Base-by-base conservation (phyloP, 1,140 invertebrate species). In the Stenopsyche tienmushanensis region DNA sequence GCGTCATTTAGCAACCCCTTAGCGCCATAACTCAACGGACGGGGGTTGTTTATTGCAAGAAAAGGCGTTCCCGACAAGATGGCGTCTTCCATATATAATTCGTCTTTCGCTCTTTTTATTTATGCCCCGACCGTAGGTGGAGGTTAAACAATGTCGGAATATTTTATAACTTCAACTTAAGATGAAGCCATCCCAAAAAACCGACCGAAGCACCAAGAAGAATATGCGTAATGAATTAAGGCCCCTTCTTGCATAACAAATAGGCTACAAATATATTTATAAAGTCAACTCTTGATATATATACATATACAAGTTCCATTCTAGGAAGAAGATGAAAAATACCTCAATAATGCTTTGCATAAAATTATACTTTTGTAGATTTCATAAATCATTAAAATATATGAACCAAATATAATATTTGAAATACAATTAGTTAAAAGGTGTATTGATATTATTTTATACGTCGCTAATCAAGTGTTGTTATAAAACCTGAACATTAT, bases 51-150 rank as follows among this genome's bases (percentile, higher is more conserved):
- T 65, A 65, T 65, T 65, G 15, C 53, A 21, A 24, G 53, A 42
- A 45, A 50, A 65, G 49, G 55, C 44, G 53, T 50, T 24, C 25
- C 42, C 41, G 63, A 65, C 54, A 65, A 65, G 54, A 65, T 65
- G 63, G 63, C 63, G 63, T 65, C 57, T 47, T 60, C 17, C 57
- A 41, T 47, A 21, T 23, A 60, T 42, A 57, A 13, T 47, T 47
- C 44, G 44, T 47, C 44, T 47, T 47, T 13, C 18, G 5, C 29
- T 20, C 44, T 13, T 47, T 47, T 47, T 47, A 47, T 47, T 47
- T 47, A 47, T 47, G 44, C 44, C 44, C 17, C 44, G 44, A 15
- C 7, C 44, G 44, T 47, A 47, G 44, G 44, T 47, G 44, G 44
- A 47, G 7, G 44, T 18, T 47, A 15, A 47, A 47, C 17, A 47